Conservation (phyloP, 2,888 invertebrate species). For the Silvanus unidentatus region DNA sequence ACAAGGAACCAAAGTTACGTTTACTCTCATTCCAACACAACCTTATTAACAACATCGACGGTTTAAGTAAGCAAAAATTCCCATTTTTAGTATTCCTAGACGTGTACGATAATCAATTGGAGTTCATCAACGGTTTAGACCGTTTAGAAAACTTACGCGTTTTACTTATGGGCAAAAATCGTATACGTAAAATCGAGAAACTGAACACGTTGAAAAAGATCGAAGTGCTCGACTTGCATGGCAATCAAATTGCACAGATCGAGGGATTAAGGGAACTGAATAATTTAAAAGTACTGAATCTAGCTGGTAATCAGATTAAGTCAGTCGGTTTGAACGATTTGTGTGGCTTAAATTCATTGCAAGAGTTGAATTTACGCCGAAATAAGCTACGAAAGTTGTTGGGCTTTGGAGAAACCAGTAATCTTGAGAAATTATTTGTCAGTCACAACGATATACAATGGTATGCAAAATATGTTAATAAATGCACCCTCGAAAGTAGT, state of each 20-base stretch:
- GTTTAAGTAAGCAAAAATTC: constrained; percentile 51
- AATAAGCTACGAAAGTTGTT: constrained; percentile 75
- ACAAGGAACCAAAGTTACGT: constrained; percentile 67
- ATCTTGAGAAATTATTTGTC: constrained; percentile 72
- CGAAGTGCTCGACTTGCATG: constrained; percentile 89
- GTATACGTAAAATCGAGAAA: constrained; percentile 76
- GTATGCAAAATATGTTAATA: constrained; percentile 45
- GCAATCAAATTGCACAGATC: constrained; percentile 73
- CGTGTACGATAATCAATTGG: constrained; percentile 91
- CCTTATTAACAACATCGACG: constrained; percentile 70
- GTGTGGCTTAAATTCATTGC: constrained; percentile 67
- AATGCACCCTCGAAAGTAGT: not conserved
- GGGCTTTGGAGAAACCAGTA: constrained; percentile 72
- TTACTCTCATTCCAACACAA: constrained; percentile 90
- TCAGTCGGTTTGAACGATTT: constrained; percentile 72
- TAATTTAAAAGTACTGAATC: constrained; percentile 83
- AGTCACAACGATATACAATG: constrained; percentile 73
- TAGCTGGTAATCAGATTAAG: constrained; percentile 86
- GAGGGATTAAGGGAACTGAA: constrained; percentile 62
- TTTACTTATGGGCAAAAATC: constrained; percentile 86
- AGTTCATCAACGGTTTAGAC: constrained; percentile 73
- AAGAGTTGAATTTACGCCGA: constrained; percentile 82
- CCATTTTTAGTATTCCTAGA: constrained; percentile 85
- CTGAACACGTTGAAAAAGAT: constrained; percentile 65
- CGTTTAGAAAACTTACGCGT: constrained; percentile 75